Percentiles rank a stretch among this genome's conserved stretches.
These are phyloP conservation scores for Lasius platythorax DNA, from an alignment of 2,888 invertebrate species.

Conservation along the genomic window DNA sequence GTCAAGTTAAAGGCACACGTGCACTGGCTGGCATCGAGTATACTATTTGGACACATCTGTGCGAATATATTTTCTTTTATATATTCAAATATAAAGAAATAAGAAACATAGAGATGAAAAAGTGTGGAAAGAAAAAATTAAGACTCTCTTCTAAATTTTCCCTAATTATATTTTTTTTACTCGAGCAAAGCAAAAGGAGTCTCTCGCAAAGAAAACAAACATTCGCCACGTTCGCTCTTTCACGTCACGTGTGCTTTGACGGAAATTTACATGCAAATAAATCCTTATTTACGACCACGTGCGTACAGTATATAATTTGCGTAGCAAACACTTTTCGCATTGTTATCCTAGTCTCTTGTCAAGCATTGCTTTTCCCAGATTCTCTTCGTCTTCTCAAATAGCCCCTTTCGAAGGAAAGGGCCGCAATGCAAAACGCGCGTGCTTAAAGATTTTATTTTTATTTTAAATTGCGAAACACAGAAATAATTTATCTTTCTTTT, in stretches of 20 bases:
- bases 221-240: background rate
- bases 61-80: background rate
- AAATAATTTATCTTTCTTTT: background rate
- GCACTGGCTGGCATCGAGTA: background rate
- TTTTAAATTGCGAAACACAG: background rate
- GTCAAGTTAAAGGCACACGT: background rate
- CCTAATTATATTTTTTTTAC: background rate
- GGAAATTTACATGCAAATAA: background rate
- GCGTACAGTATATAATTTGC: background rate
- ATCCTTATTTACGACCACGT: background rate
- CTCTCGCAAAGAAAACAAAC: background rate
- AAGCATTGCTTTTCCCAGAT: background rate
- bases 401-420: background rate
- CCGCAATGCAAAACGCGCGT: background rate
- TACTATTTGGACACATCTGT: background rate
- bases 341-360: background rate
- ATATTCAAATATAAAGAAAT: background rate
- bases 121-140: background rate
- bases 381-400: background rate
- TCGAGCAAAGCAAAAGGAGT: background rate
- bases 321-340: background rate
- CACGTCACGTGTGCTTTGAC: background rate
- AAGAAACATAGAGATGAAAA: background rate
- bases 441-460: background rate
- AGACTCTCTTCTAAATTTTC: background rate